Percentiles rank a stretch among this genome's conserved stretches.
Evolutionary conservation across 2,888 invertebrate species (phyloP).

Genomic region (Trimorus sp.): DNA sequence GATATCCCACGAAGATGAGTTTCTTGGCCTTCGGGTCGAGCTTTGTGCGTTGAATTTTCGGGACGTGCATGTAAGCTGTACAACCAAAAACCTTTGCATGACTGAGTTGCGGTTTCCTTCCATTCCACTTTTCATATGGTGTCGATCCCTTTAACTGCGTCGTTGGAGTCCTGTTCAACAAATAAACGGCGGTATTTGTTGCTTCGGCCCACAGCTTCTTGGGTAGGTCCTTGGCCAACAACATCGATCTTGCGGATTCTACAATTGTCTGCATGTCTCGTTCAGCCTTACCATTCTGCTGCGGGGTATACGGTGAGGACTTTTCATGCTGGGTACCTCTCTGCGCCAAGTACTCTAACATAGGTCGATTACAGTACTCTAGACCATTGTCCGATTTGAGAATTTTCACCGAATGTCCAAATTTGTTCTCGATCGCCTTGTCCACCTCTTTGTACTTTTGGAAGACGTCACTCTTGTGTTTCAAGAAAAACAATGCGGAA

Average conservation of each 20-base stretch:
- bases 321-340: constrained; percentile 39
- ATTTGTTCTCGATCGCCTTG: constrained; percentile 28
- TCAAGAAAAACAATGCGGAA: constrained; percentile 28
- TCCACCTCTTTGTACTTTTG: constrained; percentile 16
- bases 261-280: constrained; percentile 37
- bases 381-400: constrained; percentile 65
- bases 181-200: constrained; percentile 28
- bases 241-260: constrained; percentile 37
- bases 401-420: constrained; percentile 18
- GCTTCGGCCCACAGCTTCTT: constrained; percentile 31
- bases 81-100: constrained; percentile 39
- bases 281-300: constrained; percentile 50
- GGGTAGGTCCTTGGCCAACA: constrained; percentile 4
- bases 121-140: constrained; percentile 35
- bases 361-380: constrained; percentile 32
- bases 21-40: constrained; percentile 38
- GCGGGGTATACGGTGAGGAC: constrained; percentile 45
- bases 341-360: constrained; percentile 26
- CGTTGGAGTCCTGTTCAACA: constrained; percentile 38
- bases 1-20: constrained; percentile 48
- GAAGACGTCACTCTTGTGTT: constrained; percentile 38
- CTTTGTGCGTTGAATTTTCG: constrained; percentile 27
- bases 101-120: constrained; percentile 19
- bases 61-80: constrained; percentile 37
- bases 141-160: constrained; percentile 1